phyloP scores from a whole-genome alignment of 2,888 invertebrate genomes.

The Cerceris ruficornis region DNA sequence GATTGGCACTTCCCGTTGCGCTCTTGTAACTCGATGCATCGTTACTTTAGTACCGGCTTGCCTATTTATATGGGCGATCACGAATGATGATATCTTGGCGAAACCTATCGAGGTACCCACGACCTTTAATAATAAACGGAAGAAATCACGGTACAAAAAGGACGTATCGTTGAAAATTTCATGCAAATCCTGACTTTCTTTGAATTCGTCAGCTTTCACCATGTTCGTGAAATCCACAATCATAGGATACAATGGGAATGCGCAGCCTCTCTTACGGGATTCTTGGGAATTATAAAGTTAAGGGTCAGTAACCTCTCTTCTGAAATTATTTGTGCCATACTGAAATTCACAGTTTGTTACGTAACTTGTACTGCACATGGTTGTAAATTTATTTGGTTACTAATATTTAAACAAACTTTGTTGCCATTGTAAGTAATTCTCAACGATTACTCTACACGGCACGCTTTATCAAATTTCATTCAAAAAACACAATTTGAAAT shows the following conservation, averaged over 20 bases:
- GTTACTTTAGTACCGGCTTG: slow-evolving; percentile 16
- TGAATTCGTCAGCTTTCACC: slow-evolving; percentile 57
- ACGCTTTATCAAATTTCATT: too few relatives aligned
- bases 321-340: background rate
- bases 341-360: too few relatives aligned
- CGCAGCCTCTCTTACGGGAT: slow-evolving; percentile 16
- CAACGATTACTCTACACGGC: too few relatives aligned
- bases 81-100: slow-evolving; percentile 48
- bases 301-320: background rate
- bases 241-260: slow-evolving; percentile 31
- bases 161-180: slow-evolving; percentile 66
- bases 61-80: slow-evolving; percentile 30
- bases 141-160: slow-evolving; percentile 30
- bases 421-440: too few relatives aligned
- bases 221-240: slow-evolving; percentile 32
- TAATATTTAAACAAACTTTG: too few relatives aligned
- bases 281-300: slow-evolving; percentile 20
- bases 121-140: slow-evolving; percentile 54
- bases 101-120: slow-evolving; percentile 54
- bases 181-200: slow-evolving; percentile 67
- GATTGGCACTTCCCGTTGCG: slow-evolving; percentile 51
- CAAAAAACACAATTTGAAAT: too few relatives aligned
- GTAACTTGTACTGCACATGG: too few relatives aligned
- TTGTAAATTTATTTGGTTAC: too few relatives aligned
- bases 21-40: slow-evolving; percentile 24